Evolutionary conservation across 2,888 invertebrate species (phyloP).

Genomic region (Athetis lepigone): DNA sequence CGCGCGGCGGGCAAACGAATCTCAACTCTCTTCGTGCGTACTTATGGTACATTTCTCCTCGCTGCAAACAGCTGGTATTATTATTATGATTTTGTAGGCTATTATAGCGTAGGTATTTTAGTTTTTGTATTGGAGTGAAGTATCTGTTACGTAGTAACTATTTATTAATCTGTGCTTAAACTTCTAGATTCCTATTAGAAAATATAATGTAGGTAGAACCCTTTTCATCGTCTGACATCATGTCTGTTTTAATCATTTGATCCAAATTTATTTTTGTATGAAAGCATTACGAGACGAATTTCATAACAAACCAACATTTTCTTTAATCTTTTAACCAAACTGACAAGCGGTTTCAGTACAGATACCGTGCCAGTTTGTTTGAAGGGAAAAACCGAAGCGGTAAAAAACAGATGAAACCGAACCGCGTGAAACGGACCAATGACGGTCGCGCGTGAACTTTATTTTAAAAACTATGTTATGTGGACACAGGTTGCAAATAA

Average conservation of each 20-base stretch:
- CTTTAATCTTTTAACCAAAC: slow-evolving; percentile 8
- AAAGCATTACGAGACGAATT: slow-evolving; percentile 1
- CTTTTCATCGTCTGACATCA: slow-evolving; percentile 6
- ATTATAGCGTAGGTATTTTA: too few species aligned
- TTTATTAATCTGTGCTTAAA: too few species aligned
- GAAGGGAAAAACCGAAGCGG: background rate
- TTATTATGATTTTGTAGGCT: too few species aligned
- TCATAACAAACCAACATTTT: slow-evolving; percentile 1
- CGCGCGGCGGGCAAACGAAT: too few species aligned
- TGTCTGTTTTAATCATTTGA: slow-evolving; percentile 5
- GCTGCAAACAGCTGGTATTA: too few species aligned
- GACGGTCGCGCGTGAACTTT: slow-evolving; percentile 26
- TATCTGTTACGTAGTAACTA: too few species aligned
- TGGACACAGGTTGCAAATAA: slow-evolving; percentile 14
- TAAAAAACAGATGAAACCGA: slow-evolving; percentile 33
- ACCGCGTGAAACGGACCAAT: slow-evolving; percentile 24
- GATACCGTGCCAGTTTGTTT: background rate
- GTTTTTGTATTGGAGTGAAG: too few species aligned
- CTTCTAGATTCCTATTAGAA: too few species aligned
- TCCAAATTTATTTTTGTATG: slow-evolving; percentile 21
- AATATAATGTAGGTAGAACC: background rate
- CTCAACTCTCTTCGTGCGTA: too few species aligned
- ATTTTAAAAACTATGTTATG: slow-evolving; percentile 14
- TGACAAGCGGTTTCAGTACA: background rate
- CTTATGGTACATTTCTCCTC: too few species aligned